These are phyloP conservation scores for Lepidocolaptes lacrymiger DNA, from an alignment of 2,797 vertebrate genomes.

Conservation along the genomic window DNA sequence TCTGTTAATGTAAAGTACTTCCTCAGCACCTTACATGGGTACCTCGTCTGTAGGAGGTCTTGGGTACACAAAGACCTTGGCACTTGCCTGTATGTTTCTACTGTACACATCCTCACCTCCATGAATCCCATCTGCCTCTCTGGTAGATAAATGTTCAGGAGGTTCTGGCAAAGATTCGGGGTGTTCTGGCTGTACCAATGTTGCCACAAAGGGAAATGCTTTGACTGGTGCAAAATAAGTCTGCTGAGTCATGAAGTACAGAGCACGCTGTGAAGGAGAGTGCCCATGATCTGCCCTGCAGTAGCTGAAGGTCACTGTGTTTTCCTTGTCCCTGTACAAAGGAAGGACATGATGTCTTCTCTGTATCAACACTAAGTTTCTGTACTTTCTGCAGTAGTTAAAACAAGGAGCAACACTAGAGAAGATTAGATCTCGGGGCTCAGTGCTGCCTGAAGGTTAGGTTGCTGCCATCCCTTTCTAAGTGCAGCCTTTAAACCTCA, in stretches of 20 bases:
- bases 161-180: neutral
- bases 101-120: neutral
- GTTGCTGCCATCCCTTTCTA: neutral
- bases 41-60: neutral
- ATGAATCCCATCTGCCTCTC: neutral
- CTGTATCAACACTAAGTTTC: neutral
- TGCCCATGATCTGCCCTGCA: neutral
- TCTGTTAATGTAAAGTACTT: neutral
- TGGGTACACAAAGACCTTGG: neutral
- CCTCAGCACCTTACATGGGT: neutral
- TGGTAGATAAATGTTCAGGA: neutral
- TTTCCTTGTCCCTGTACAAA: neutral
- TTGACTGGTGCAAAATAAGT: neutral
- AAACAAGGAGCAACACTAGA: neutral
- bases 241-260: neutral
- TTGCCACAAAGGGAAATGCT: neutral
- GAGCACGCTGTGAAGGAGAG: neutral
- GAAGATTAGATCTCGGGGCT: neutral
- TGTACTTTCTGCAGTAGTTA: neutral
- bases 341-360: neutral
- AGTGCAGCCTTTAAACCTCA: neutral
- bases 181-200: neutral
- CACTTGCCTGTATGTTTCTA: neutral
- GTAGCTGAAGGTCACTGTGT: neutral
- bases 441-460: neutral